A percentile compares a stretch with the other conserved stretches of the same genome.
These are phyloP conservation scores for Hylomyscus alleni DNA, from an alignment of 2,797 vertebrate species.

Conservation along the genomic window DNA sequence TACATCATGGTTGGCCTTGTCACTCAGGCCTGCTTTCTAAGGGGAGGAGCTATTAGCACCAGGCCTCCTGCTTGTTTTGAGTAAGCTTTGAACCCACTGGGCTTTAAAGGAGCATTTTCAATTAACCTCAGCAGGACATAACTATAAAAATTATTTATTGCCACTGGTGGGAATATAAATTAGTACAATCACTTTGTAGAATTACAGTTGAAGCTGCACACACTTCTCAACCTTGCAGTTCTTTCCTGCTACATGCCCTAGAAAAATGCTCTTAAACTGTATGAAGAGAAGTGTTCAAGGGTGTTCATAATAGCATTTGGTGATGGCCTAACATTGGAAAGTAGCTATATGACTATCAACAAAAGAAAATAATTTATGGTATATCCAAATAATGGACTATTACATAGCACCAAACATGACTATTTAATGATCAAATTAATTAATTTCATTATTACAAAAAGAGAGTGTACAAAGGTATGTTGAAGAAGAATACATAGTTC, in stretches of 20 bases:
- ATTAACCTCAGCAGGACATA: slow-evolving; percentile 69
- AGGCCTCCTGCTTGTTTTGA: slow-evolving; percentile 56
- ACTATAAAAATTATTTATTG: slow-evolving; percentile 75
- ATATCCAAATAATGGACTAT: slow-evolving; percentile 41
- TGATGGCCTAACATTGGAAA: slow-evolving; percentile 50
- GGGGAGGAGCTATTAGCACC: slow-evolving; percentile 18
- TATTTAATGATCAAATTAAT: slow-evolving; percentile 5
- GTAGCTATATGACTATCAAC: slow-evolving; percentile 8
- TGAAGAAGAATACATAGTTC: background rate
- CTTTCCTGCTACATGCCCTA: background rate
- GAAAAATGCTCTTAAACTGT: slow-evolving; percentile 5
- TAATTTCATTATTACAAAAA: slow-evolving; percentile 33
- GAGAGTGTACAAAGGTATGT: background rate
- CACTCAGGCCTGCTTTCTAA: slow-evolving; percentile 8
- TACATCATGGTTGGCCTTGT: background rate
- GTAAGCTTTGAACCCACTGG: slow-evolving; percentile 60
- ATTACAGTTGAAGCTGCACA: slow-evolving; percentile 52
- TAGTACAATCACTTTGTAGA: slow-evolving; percentile 51
- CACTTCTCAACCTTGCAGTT: slow-evolving; percentile 57
- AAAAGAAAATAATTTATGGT: slow-evolving; percentile 54
- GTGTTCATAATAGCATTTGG: background rate
- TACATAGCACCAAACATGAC: slow-evolving; percentile 17
- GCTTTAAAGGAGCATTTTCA: slow-evolving; percentile 70
- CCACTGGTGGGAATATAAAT: slow-evolving; percentile 72
- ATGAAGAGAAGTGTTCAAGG: slow-evolving; percentile 11